Base-by-base conservation (phyloP, 2,888 invertebrate species). In the Tetramorium bicarinatum region DNA sequence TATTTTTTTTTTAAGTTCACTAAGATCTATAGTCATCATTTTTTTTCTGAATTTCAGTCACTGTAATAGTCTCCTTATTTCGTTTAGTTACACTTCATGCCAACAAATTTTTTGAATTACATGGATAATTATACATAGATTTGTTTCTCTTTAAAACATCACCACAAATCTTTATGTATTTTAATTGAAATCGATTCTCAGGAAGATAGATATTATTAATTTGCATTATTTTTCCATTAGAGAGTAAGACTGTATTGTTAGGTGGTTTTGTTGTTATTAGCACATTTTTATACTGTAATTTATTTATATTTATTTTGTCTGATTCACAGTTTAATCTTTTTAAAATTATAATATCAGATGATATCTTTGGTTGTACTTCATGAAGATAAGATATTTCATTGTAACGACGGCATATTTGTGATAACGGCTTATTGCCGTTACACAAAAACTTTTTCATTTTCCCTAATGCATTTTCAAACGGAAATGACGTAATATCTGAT, bases 391-490 rank as follows among this genome's bases (percentile, higher is more conserved):
- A 61, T 34, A 61, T 61, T 61, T 61, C 34, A 34, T 61, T 61
- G 13, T 34, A 61, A 34, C 34, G 34, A 34, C 34, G 18, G 15
- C 34, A 61, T 34, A 61, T 61, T 61, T 61, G 61, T 8, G 61
- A 61, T 61, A 61, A 61, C 2, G 59, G 61, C 3, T 34, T 61
- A 34, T 61, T 61, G 18, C 34, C 34, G 3, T 61, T 61, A 61
- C 61, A 18, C 18, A 61, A 61, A 9, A 61, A 61, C 29, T 61
- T 61, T 9, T 61, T 61, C 9, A 61, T 61, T 61, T 34, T 61
- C 34, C 18, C 18, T 61, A 61, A 34, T 61, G 61, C 18, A 61
- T 61, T 61, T 61, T 61, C 34, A 18, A 61, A 61, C 21, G 34
- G 11, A 61, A 61, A 61, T 61, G 61, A 61, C 18, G 34, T 61